Base-by-base conservation (phyloP, 2,888 invertebrate species). In the Nudaria mundana region DNA sequence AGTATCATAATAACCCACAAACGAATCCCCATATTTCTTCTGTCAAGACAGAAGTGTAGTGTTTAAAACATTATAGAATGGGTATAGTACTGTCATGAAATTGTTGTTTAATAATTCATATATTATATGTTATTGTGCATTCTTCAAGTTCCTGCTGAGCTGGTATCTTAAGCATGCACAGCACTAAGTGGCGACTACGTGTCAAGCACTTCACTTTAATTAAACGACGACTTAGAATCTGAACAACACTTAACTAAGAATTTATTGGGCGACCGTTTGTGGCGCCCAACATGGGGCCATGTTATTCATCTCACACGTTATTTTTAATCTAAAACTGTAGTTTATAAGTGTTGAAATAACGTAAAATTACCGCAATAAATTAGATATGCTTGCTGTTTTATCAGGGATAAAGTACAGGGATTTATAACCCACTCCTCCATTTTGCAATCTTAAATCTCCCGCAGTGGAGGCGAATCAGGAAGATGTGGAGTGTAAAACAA, bases 201-300 rank as follows among this genome's bases (percentile, higher is more conserved):
- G 60, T 52, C 18, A 58, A 59, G 62, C 58, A 63, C 69, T 71
- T 51, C 48, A 71, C 65, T 81, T 81, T 80, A 80, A 81, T 81
- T 79, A 77, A 81, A 63, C 66, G 66, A 67, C 71, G 71, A 75
- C 76, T 76, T 76, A 80, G 76, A 66, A 76, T 72, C 54, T 68
- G 49, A 52, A 51, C 52, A 44, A 66, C 67, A 67, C 66, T 66
- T 58, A 24, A 48, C 3, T 44, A 40, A 48, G 51, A 64, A 67
- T 67, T 61, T 57, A 47, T 58, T 57, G 50, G 48, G 30, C 32
- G 37, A 37, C 46, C 48, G 37, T 44, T 8, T 41, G 47, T 71
- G 63, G 65, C 62, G 66, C 66, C 55, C 66, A 59, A 53, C 65
- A 38, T 48, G 66, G 58, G 56, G 44, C 63, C 46, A 56, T 50